Conservation (phyloP, 2,888 invertebrate species). For the Mimas tiliae region DNA sequence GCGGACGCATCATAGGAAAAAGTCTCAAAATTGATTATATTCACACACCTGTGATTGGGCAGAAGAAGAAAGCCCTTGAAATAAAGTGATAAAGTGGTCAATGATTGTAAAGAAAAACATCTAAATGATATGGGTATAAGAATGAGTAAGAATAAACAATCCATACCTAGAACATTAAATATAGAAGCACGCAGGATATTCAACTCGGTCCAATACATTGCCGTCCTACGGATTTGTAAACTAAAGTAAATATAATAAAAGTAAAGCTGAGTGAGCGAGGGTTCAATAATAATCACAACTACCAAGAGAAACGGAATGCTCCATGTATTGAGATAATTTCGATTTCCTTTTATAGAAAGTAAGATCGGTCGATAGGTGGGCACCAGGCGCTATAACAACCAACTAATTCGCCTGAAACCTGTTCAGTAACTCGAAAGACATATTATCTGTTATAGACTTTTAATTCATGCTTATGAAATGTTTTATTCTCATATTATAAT, state of each 20-base stretch:
- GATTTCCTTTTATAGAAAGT: constrained; percentile 84
- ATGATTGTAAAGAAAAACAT: background rate
- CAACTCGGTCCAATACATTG: constrained; percentile 29
- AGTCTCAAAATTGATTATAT: background rate
- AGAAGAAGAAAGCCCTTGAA: constrained; percentile 29
- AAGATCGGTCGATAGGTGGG: constrained; percentile 72
- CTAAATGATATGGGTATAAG: constrained; percentile 36
- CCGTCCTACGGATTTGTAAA: constrained; percentile 25
- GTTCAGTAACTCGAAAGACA: constrained; percentile 40
- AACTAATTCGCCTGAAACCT: constrained; percentile 55
- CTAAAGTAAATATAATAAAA: constrained; percentile 55
- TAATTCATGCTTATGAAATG: background rate
- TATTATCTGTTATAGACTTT: constrained; percentile 12
- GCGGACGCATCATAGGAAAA: constrained; percentile 20
- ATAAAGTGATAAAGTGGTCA: too few species aligned
- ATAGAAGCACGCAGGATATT: constrained; percentile 3
- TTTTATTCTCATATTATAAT: background rate
- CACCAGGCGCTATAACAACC: constrained; percentile 53
- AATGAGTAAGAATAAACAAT: background rate
- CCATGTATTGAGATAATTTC: constrained; percentile 79
- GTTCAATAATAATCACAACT: constrained; percentile 74
- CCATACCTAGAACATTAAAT: background rate
- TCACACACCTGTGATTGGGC: background rate
- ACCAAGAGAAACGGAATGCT: constrained; percentile 79
- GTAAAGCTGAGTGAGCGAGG: constrained; percentile 62